phyloP scores from a whole-genome alignment of 2,113 vertebrate species.

The Upupa epops region DNA sequence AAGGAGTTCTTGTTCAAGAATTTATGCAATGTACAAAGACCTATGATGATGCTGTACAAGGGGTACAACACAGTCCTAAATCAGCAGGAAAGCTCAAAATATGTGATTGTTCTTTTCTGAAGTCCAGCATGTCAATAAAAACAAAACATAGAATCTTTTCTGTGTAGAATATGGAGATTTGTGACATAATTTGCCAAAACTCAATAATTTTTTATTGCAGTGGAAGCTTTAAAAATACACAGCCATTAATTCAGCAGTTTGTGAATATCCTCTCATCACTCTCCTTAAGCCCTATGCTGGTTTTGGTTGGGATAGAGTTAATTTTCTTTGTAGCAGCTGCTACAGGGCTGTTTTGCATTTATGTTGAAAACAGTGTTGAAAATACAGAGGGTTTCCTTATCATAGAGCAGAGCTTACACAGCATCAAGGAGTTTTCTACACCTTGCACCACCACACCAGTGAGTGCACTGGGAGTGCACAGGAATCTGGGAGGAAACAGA shows the following conservation, averaged over 20 bases:
- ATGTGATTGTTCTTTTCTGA: neutral
- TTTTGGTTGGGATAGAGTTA: neutral
- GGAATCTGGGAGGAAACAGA: neutral
- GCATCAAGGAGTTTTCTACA: neutral
- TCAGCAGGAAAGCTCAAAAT: neutral
- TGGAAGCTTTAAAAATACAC: neutral
- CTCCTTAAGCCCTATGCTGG: neutral
- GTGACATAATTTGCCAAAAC: neutral
- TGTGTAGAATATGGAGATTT: neutral
- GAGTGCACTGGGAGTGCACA: neutral
- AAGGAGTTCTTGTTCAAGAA: neutral
- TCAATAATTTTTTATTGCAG: neutral
- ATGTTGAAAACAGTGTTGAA: neutral
- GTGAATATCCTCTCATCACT: neutral
- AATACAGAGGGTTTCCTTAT: neutral
- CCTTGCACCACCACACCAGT: neutral
- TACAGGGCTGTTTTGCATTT: neutral
- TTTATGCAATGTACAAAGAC: neutral
- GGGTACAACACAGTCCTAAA: neutral
- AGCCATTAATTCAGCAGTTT: neutral
- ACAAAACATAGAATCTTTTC: neutral
- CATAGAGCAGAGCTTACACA: neutral
- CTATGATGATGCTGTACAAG: neutral
- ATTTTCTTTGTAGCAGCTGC: neutral
- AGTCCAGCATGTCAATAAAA: neutral